Evolutionary conservation across 1,140 invertebrate species (phyloP).

Genomic region (Metopolophium dirhodum): DNA sequence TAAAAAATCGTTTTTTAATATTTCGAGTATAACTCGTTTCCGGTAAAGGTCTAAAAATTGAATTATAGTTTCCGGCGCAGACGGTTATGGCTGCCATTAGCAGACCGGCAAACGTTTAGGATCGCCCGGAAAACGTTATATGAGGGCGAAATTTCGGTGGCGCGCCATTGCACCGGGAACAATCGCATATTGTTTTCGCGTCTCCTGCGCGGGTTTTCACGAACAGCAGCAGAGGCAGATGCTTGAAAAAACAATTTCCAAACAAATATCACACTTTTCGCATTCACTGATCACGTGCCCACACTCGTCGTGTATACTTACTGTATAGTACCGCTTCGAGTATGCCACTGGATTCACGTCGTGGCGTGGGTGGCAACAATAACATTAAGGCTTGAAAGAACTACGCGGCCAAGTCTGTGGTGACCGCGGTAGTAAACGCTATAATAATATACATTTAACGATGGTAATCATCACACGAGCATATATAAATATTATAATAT

Average conservation of each 20-base stretch:
- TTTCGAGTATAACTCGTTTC: slow-evolving; percentile 36
- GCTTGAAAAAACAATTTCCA: background rate
- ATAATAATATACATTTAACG: background rate
- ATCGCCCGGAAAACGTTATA: slow-evolving; percentile 30
- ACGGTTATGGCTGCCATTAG: slow-evolving; percentile 47
- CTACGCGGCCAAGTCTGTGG: background rate
- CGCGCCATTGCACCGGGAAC: background rate
- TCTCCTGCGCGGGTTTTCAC: background rate
- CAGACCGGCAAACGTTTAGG: slow-evolving; percentile 40
- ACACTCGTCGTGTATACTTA: background rate
- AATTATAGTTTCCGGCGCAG: slow-evolving; percentile 48
- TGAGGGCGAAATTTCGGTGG: slow-evolving; percentile 18
- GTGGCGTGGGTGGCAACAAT: background rate
- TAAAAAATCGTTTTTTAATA: slow-evolving; percentile 51
- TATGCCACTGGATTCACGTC: background rate
- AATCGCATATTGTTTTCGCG: slow-evolving; percentile 22
- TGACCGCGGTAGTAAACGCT: background rate
- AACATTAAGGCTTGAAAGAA: background rate
- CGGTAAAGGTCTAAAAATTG: slow-evolving; percentile 49
- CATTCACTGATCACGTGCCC: background rate
- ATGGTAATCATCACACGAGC: background rate
- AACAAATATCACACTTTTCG: background rate
- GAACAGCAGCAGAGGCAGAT: background rate
- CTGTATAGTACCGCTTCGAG: background rate
- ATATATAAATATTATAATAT: background rate